Percentiles rank a stretch among this genome's conserved stretches.
Evolutionary conservation across 2,888 invertebrate genomes (phyloP).

Genomic region (Leptarthrus brevirostris): DNA sequence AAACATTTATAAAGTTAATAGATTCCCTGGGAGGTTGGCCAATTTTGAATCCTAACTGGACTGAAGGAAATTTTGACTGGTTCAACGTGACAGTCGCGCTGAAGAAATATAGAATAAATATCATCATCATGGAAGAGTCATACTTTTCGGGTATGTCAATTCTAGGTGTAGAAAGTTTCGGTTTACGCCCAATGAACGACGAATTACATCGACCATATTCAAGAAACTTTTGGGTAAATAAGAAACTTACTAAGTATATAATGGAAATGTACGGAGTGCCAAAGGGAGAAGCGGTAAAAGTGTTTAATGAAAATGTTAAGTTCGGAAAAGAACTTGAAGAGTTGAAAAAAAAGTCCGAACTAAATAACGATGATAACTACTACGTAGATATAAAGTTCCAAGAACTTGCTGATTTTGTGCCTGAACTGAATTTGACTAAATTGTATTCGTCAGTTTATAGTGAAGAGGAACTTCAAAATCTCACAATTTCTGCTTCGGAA

Average conservation of each 20-base stretch:
- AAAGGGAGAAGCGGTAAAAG: neutral
- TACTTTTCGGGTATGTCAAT: neutral
- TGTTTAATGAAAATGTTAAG: constrained; percentile 7
- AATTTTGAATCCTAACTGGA: neutral
- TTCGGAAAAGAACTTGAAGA: too few relatives aligned
- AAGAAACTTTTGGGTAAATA: neutral
- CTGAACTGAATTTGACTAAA: neutral
- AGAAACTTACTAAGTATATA: neutral
- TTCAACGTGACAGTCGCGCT: neutral
- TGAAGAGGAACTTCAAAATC: neutral
- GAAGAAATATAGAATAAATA: constrained; percentile 5
- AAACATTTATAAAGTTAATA: constrained; percentile 2
- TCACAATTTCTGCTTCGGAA: neutral
- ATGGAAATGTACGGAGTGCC: constrained; percentile 11
- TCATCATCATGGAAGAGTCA: neutral
- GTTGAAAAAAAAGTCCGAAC: too few relatives aligned
- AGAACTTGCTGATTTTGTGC: neutral
- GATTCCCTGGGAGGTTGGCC: constrained; percentile 26
- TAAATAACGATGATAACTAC: neutral
- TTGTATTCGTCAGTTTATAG: neutral
- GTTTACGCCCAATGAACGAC: neutral
- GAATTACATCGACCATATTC: constrained; percentile 7
- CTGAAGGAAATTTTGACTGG: constrained; percentile 15
- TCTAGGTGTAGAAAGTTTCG: neutral
- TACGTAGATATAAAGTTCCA: neutral